phyloP scores from a whole-genome alignment of 2,797 vertebrate species.

The Neopelma chrysocephalum region DNA sequence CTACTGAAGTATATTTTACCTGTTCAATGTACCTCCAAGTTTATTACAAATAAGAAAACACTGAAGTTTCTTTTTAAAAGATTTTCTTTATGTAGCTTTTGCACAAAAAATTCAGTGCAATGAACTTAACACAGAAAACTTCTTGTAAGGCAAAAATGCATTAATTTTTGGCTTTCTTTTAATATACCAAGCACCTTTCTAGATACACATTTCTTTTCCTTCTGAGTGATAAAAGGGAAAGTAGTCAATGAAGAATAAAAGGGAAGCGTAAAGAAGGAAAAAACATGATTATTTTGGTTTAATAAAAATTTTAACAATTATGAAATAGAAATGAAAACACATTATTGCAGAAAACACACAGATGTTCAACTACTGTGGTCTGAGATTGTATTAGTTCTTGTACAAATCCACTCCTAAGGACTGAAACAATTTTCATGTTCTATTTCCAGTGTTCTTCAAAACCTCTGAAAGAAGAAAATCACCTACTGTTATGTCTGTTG shows the following conservation, averaged over 20 bases:
- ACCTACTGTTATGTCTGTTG: background rate
- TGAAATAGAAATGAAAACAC: background rate
- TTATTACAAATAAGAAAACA: background rate
- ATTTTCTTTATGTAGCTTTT: background rate
- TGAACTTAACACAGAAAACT: background rate
- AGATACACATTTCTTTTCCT: background rate
- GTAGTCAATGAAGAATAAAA: background rate
- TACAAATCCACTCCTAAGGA: background rate
- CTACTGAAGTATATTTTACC: background rate
- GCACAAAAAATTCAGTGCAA: background rate
- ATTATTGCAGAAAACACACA: background rate
- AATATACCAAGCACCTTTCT: background rate
- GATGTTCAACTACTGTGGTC: background rate
- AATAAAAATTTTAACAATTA: background rate
- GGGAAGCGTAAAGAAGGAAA: background rate
- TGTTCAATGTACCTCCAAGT: background rate
- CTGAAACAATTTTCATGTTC: background rate
- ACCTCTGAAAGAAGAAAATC: background rate
- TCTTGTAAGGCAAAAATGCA: background rate
- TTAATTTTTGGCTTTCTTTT: background rate
- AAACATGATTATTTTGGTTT: background rate
- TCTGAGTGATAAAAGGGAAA: background rate
- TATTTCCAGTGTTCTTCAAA: conserved; percentile 36
- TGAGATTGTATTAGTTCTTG: background rate
- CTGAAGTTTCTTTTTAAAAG: accelerated